Conservation (phyloP, 2,797 vertebrate genomes). For the Argentina silus region DNA sequence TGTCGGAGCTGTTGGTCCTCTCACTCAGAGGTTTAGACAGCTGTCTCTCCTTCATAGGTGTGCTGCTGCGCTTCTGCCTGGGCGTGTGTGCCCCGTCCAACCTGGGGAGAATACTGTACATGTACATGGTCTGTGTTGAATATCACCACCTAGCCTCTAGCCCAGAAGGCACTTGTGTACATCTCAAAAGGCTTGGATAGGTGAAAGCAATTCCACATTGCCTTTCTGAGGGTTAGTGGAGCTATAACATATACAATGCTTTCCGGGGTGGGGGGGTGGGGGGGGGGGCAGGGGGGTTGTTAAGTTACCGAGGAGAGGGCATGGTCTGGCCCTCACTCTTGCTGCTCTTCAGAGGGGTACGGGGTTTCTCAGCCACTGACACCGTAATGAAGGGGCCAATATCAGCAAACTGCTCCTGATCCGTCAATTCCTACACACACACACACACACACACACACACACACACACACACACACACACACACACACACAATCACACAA, state of each 20-base stretch:
- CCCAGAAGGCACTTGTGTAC: no score
- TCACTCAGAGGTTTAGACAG: conserved; percentile 91
- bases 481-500: conserved; percentile 17
- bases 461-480: conserved; percentile 13
- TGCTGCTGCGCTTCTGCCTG: conserved; percentile 85
- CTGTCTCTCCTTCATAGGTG: conserved; percentile 90
- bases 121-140: background rate
- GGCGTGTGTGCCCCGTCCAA: conserved; percentile 85
- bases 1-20: conserved; percentile 93
- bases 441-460: conserved; percentile 16
- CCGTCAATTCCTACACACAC: conserved; percentile 77
- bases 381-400: conserved; percentile 80
- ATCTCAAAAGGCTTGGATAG: no score
- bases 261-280: conserved; percentile 49
- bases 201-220: no score
- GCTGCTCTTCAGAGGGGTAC: conserved; percentile 85
- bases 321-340: conserved; percentile 82
- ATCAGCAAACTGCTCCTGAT: conserved; percentile 83
- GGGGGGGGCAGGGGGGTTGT: no score
- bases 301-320: conserved; percentile 81
- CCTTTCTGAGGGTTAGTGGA: no score
- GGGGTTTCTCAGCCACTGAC: conserved; percentile 84
- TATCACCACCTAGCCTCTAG: no score
- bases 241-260: background rate
- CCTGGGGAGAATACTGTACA: conserved; percentile 62